Conservation (phyloP, 2,888 invertebrate genomes). For the Drosophila leonis region DNA sequence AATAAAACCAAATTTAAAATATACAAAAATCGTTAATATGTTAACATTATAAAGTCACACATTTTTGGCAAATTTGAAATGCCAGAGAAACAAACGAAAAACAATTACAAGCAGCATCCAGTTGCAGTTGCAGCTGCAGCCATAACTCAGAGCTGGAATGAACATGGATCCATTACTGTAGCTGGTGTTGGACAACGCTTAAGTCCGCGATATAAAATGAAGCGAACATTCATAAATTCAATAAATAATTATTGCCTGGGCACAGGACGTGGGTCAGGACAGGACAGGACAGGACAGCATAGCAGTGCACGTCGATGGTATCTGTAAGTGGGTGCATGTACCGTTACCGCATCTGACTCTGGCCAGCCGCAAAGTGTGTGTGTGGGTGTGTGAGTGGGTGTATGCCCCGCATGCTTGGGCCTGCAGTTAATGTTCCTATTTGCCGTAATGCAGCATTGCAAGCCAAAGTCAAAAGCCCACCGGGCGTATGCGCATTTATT, state of each 20-base stretch:
- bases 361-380: slow-evolving; percentile 15
- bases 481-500: slow-evolving; percentile 75
- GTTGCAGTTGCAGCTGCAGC: slow-evolving; percentile 6
- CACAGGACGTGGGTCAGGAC: slow-evolving; percentile 30
- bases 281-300: slow-evolving; percentile 45
- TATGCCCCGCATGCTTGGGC: slow-evolving; percentile 19
- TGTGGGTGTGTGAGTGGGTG: not conserved
- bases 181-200: slow-evolving; percentile 77
- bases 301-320: slow-evolving; percentile 37
- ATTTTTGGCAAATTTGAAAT: slow-evolving; percentile 20
- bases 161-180: slow-evolving; percentile 72
- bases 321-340: slow-evolving; percentile 42
- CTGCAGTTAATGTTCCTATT: slow-evolving; percentile 73
- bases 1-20: not conserved
- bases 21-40: not conserved
- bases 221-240: slow-evolving; percentile 79
- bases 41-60: not conserved
- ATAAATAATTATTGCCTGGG: slow-evolving; percentile 81
- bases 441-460: slow-evolving; percentile 40
- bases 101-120: slow-evolving; percentile 45
- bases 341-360: slow-evolving; percentile 35
- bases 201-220: slow-evolving; percentile 71
- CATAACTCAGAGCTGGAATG: slow-evolving; percentile 43
- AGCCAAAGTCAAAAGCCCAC: slow-evolving; percentile 40
- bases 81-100: slow-evolving; percentile 33